Evolutionary conservation across 2,888 invertebrate genomes (phyloP), one percentile per base, ranked within the genome.

Genomic region (Merodon equestris): DNA sequence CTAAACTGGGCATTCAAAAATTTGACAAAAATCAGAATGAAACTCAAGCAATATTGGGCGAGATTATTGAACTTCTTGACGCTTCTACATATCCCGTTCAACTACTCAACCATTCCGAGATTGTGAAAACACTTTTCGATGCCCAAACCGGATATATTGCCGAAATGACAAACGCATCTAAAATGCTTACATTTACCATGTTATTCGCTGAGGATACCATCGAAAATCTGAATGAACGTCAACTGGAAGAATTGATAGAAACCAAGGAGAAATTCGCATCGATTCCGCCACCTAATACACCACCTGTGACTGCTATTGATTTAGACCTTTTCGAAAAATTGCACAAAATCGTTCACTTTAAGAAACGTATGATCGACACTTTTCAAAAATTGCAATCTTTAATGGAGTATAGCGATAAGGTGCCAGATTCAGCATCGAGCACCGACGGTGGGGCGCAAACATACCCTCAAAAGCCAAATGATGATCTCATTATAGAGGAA

Each of bases 321-420:
- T 0, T 50, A 5, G 57, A 79, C 2, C 74, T 88, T 1, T 87
- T 88, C 61, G 83, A 75, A 1, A 84, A 85, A 15, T 83, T 87
- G 2, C 84, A 85, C 1, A 83, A 84, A 34, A 81, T 87, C 2
- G 82, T 84, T 0, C 85, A 85, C 12, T 84, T 87, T 42, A 86
- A 86, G 4, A 86, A 85, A 34, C 84, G 86, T 1, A 83, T 87
- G 83, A 83, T 85, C 5, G 85, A 86, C 44, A 87, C 87, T 0
- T 85, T 87, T n/a, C 84, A 86, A 27, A 85, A 85, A 1, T 50
- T 87, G 44, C 87, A 88, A 73, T 81, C 82, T 1, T 74, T 88
- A 9, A 85, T 86, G 83, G 83, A 83, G 60, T 85, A 82, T 9
- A 77, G 61, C 12, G 70, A 74, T 7, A 38, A 53, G 48, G 17